Conservation (phyloP, 1,140 invertebrate species). For the Brachionus calyciflorus region DNA sequence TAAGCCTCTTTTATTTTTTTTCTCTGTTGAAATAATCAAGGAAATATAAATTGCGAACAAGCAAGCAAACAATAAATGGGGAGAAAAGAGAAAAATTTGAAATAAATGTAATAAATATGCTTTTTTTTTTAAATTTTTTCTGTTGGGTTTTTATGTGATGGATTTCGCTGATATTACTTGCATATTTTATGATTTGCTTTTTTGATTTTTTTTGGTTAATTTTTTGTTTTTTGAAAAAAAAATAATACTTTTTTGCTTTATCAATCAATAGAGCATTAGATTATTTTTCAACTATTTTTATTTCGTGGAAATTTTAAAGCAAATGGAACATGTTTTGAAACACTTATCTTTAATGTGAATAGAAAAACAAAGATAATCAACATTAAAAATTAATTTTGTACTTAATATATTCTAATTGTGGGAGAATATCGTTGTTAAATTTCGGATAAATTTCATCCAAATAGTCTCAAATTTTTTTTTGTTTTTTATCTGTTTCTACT, state of each 20-base stretch:
- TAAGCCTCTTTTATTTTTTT: not conserved
- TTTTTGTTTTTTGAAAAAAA: no score
- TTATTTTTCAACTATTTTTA: constrained; percentile 1
- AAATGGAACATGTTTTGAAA: not conserved
- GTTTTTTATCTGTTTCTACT: no score
- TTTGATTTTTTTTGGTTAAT: constrained; percentile 29
- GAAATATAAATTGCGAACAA: constrained; percentile 17
- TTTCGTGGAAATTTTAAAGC: no score
- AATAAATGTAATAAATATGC: constrained; percentile 33
- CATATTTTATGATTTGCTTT: constrained; percentile 27
- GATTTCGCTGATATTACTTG: constrained; percentile 10
- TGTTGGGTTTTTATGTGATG: constrained; percentile 13
- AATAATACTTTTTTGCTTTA: no score
- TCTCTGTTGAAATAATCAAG: not conserved
- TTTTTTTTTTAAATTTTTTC: constrained; percentile 8
- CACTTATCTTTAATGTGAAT: no score
- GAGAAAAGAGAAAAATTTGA: no score
- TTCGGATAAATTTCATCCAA: no score
- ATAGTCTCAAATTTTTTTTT: no score
- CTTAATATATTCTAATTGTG: no score
- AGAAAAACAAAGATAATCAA: constrained; percentile 5
- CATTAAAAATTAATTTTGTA: constrained; percentile 5
- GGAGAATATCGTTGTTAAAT: no score
- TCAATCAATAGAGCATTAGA: not conserved
- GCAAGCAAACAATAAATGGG: no score